phyloP scores from a whole-genome alignment of 1,140 invertebrate genomes.

The Epicauta chinensis region DNA sequence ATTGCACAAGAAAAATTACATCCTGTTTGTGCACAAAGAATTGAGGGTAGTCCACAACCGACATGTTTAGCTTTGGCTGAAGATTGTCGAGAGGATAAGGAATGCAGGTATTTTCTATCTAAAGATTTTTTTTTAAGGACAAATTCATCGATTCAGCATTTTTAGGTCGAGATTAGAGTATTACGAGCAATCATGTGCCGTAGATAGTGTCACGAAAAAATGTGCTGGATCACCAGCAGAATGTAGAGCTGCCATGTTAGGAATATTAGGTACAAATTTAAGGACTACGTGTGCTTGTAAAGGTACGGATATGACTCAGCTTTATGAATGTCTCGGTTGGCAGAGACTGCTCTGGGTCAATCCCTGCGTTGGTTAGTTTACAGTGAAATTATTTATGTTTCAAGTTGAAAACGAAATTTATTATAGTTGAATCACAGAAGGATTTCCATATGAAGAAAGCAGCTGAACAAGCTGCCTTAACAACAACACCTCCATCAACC shows the following conservation, averaged over 20 bases:
- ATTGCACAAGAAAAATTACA: constrained; percentile 81
- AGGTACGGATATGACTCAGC: constrained; percentile 70
- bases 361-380: constrained; percentile 84
- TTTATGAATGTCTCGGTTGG: constrained; percentile 85
- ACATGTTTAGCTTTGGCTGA: constrained; percentile 76
- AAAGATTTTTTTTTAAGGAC: background rate
- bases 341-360: constrained; percentile 86
- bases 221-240: constrained; percentile 77
- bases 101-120: constrained; percentile 55
- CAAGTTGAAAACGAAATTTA: background rate
- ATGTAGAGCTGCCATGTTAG: constrained; percentile 74
- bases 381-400: background rate
- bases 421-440: constrained; percentile 79
- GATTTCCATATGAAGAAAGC: constrained; percentile 72
- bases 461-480: constrained; percentile 45
- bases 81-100: constrained; percentile 64
- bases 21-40: constrained; percentile 75
- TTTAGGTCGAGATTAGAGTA: constrained; percentile 69
- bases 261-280: constrained; percentile 78
- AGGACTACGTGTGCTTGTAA: constrained; percentile 78
- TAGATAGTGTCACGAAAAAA: constrained; percentile 79
- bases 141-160: background rate
- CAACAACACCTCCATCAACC: constrained; percentile 38
- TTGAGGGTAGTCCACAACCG: constrained; percentile 62
- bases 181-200: constrained; percentile 85